These are phyloP conservation scores for Lacanobia wlatinum DNA, from an alignment of 2,888 invertebrate species.

Conservation along the genomic window DNA sequence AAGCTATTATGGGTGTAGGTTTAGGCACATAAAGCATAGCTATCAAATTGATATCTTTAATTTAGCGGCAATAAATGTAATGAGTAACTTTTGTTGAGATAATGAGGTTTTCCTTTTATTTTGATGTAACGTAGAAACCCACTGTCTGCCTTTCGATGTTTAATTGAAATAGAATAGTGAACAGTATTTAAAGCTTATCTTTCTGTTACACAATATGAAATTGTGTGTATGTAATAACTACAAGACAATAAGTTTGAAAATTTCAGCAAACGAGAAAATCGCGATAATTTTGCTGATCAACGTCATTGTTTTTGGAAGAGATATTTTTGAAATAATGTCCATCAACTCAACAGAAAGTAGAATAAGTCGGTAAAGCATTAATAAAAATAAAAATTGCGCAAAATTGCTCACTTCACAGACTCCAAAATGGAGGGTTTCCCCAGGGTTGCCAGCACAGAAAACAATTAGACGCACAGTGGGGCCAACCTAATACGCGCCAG, in stretches of 20 bases:
- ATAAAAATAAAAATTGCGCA: neutral
- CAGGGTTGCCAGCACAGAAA: conserved; percentile 57
- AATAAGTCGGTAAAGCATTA: too few species aligned
- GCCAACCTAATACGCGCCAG: conserved; percentile 64
- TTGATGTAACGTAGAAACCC: neutral
- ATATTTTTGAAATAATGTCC: too few species aligned
- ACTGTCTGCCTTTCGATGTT: neutral
- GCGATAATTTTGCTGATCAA: too few species aligned
- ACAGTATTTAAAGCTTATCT: neutral
- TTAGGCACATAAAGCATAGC: neutral
- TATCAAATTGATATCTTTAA: conserved; percentile 6
- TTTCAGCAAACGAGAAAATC: neutral
- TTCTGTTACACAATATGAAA: neutral
- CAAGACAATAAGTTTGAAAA: too few species aligned
- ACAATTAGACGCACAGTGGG: conserved; percentile 73
- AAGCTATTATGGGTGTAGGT: neutral
- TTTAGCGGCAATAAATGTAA: neutral
- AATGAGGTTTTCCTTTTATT: conserved; percentile 7
- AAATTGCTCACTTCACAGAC: conserved; percentile 2
- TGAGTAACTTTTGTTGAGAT: conserved; percentile 10
- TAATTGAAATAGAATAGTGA: neutral
- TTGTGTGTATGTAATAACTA: too few species aligned
- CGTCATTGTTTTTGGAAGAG: too few species aligned
- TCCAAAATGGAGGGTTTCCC: conserved; percentile 44
- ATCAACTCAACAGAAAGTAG: neutral